Evolutionary conservation across 1,140 invertebrate species (phyloP), one percentile per base, ranked within the genome.

Genomic region (Dendroctonus valens): DNA sequence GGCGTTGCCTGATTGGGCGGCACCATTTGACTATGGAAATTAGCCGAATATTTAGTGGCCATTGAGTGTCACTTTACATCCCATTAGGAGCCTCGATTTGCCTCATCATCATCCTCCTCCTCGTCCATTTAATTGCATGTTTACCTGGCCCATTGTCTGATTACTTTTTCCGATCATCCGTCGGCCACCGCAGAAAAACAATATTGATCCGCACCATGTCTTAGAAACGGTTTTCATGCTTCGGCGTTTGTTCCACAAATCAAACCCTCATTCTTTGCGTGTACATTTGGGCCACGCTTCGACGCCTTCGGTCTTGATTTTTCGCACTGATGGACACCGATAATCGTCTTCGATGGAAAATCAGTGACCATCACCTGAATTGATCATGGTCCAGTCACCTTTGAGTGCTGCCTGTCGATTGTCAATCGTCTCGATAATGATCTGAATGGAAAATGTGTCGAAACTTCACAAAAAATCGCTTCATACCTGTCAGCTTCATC

Each of bases 61-160:
- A 26, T 26, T 26, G 26, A 26, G 26, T 26, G 26, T 26, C 26
- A 26, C 26, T 26, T 26, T 26, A 1, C 26, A 26, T 26, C 26
- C 26, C 26, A 26, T 26, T 26, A 26, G 26, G 26, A 26, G 26
- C 26, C 26, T 26, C 26, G 26, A 26, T 26, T 26, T 26, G 26
- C 26, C 3, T 26, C 6, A 8, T 50, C 6, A 8, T 50, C 49
- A 11, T 11, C 41, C 58, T 60, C 44, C n/a, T 60, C 12, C n/a
- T 61, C 48, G 48, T 52, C 49, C 59, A 61, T 61, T 61, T 61
- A 61, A 61, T 61, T 52, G 59, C 12, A 52, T 52, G 52, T 61
- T 61, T 61, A 61, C 48, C 59, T 61, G 59, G 37, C 37, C 59
- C 58, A 59, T 44, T 61, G 39, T 61, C 50, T 41, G 8, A 41